These are phyloP conservation scores for Temnothorax longispinosus DNA, from an alignment of 1,140 invertebrate species.

Conservation along the genomic window DNA sequence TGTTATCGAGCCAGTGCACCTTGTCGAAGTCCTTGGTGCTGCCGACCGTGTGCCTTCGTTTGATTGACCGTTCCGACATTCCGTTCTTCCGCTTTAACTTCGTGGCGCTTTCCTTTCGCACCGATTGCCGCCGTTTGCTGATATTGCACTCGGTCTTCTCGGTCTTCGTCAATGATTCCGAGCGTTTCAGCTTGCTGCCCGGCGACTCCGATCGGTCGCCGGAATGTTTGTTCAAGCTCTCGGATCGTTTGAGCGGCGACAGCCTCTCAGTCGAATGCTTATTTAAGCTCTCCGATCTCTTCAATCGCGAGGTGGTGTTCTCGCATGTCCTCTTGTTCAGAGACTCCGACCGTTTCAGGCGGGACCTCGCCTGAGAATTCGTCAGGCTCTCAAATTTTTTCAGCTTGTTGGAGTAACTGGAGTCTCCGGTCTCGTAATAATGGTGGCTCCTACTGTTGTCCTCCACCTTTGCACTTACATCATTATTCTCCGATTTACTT, in stretches of 20 bases:
- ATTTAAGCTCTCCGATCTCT: conserved; percentile 84
- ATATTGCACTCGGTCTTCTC: conserved; percentile 94
- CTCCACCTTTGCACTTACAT: conserved; percentile 6
- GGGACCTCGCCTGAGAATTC: conserved; percentile 79
- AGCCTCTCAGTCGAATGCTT: conserved; percentile 83
- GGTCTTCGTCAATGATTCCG: conserved; percentile 91
- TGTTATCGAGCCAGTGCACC: conserved; percentile 87
- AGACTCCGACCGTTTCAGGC: conserved; percentile 88
- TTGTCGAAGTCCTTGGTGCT: conserved; percentile 94
- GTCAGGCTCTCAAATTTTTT: conserved; percentile 83
- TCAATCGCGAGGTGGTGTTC: conserved; percentile 80
- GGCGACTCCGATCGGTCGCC: conserved; percentile 83
- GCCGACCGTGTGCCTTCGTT: conserved; percentile 96
- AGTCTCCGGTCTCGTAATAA: conserved; percentile 65
- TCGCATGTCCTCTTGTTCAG: conserved; percentile 86
- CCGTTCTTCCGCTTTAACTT: conserved; percentile 91
- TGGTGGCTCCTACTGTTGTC: conserved; percentile 29
- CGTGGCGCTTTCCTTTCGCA: conserved; percentile 85
- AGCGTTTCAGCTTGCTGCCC: conserved; percentile 86
- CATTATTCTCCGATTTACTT: not conserved
- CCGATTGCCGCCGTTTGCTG: conserved; percentile 89
- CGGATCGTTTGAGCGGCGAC: conserved; percentile 85
- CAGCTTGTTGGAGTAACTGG: conserved; percentile 84
- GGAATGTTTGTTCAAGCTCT: conserved; percentile 87
- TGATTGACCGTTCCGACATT: conserved; percentile 92